A percentile compares a stretch with the other conserved stretches of the same genome.
These are phyloP conservation scores for Pungitius pungitius DNA, from an alignment of 2,113 vertebrate species.

Conservation along the genomic window DNA sequence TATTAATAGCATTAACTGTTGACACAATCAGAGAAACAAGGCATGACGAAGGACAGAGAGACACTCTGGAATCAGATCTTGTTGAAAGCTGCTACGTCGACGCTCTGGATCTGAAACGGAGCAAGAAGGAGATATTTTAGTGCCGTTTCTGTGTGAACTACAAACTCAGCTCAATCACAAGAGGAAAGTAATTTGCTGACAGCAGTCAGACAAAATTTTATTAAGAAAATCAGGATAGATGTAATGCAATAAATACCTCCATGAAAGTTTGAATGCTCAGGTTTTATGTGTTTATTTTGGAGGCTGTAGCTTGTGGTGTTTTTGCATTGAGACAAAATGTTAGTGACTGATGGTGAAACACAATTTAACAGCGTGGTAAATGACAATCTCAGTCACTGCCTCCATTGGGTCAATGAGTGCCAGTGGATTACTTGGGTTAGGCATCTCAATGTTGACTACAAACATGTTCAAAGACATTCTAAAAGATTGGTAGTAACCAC, in stretches of 20 bases:
- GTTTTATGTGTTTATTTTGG: neutral
- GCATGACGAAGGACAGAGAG: slow-evolving; percentile 18
- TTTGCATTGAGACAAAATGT: neutral
- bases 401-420: too few species aligned
- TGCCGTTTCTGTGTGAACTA: neutral
- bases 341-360: neutral
- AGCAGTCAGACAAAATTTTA: neutral
- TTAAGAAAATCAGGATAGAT: too few species aligned
- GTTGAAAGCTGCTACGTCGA: slow-evolving; percentile 78
- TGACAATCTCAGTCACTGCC: neutral
- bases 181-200: neutral
- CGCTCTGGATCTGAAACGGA: slow-evolving; percentile 82
- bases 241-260: neutral
- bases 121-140: neutral
- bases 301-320: neutral
- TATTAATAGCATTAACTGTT: slow-evolving; percentile 60
- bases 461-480: too few species aligned
- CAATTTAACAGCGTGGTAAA: neutral
- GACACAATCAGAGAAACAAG: slow-evolving; percentile 59
- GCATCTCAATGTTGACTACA: too few species aligned
- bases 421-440: too few species aligned
- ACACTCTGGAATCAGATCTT: slow-evolving; percentile 67
- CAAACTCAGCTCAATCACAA: neutral
- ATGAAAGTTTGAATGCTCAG: neutral
- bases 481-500: too few species aligned